Percentiles rank a stretch among this genome's conserved stretches.
Evolutionary conservation across 2,888 invertebrate species (phyloP).

Genomic region (Tiliacea citrago): DNA sequence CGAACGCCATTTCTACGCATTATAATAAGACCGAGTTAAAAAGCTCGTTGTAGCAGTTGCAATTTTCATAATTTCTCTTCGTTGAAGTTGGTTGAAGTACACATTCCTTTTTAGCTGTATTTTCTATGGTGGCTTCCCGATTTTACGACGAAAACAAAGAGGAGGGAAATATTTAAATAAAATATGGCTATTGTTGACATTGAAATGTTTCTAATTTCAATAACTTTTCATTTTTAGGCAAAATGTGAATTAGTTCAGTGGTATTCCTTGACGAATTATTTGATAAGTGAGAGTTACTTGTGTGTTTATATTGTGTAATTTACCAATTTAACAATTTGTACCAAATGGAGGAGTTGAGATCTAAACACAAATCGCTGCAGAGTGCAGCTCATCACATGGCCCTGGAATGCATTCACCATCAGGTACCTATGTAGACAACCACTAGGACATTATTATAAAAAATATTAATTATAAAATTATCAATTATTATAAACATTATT

Average conservation of each 20-base stretch:
- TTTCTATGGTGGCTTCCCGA: constrained; percentile 22
- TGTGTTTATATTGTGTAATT: constrained; percentile 27
- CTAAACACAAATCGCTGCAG: constrained; percentile 84
- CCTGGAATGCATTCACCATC: constrained; percentile 85
- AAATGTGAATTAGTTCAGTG: constrained; percentile 37
- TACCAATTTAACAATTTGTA: constrained; percentile 1
- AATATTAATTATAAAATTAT: too few species aligned
- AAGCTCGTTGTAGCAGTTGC: not conserved
- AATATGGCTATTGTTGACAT: not conserved
- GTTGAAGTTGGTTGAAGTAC: not conserved
- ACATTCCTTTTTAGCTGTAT: constrained; percentile 13
- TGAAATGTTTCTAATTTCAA: not conserved
- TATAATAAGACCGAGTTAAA: constrained; percentile 51
- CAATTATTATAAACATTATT: too few species aligned
- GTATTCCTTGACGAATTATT: constrained; percentile 5
- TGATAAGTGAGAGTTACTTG: constrained; percentile 1
- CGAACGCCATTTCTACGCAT: constrained; percentile 69
- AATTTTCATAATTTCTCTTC: not conserved
- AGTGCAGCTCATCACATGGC: constrained; percentile 86
- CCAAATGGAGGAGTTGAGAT: constrained; percentile 84
- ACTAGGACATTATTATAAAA: too few species aligned
- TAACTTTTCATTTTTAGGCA: not conserved
- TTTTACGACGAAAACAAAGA: constrained; percentile 58
- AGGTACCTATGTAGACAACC: constrained; percentile 74
- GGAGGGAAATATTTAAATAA: constrained; percentile 55